A percentile compares a stretch with the other conserved stretches of the same genome.
phyloP scores from a whole-genome alignment of 2,888 invertebrate species.

The Folsomia manolachei region DNA sequence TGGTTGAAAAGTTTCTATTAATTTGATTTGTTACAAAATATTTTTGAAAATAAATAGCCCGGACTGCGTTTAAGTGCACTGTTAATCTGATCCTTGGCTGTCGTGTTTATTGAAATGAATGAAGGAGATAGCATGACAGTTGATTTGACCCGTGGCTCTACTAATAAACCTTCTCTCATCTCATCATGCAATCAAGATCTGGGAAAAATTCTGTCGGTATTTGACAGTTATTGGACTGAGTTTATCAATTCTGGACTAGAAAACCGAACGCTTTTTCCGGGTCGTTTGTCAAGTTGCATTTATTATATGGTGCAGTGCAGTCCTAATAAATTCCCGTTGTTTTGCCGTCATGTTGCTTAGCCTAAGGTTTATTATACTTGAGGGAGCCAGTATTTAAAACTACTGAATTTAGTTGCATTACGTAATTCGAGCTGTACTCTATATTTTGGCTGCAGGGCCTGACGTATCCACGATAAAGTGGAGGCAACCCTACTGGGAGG shows the following conservation, averaged over 20 bases:
- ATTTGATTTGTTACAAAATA: too few relatives aligned
- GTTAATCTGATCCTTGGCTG: neutral
- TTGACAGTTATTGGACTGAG: too few relatives aligned
- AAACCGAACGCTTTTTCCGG: too few relatives aligned
- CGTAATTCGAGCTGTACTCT: neutral
- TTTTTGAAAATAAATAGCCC: too few relatives aligned
- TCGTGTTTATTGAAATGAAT: neutral
- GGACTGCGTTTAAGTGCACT: too few relatives aligned
- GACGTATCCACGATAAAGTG: neutral
- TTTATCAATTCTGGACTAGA: neutral
- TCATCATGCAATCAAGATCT: too few relatives aligned
- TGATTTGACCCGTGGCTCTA: neutral
- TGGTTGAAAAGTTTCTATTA: too few relatives aligned
- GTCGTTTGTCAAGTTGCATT: neutral
- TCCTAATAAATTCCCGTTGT: constrained; percentile 7
- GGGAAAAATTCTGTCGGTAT: too few relatives aligned
- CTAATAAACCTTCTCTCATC: too few relatives aligned
- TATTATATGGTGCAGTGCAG: too few relatives aligned
- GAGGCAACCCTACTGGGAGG: constrained; percentile 14
- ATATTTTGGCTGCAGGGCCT: neutral
- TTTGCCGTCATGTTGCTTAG: constrained; percentile 10
- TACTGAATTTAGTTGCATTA: neutral
- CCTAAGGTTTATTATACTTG: constrained; percentile 16
- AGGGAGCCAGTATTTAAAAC: too few relatives aligned
- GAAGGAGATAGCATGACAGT: neutral